A percentile compares a stretch with the other conserved stretches of the same genome.
Conservation (phyloP, 1,140 invertebrate genomes). For the Neotoxoptera formosana region DNA sequence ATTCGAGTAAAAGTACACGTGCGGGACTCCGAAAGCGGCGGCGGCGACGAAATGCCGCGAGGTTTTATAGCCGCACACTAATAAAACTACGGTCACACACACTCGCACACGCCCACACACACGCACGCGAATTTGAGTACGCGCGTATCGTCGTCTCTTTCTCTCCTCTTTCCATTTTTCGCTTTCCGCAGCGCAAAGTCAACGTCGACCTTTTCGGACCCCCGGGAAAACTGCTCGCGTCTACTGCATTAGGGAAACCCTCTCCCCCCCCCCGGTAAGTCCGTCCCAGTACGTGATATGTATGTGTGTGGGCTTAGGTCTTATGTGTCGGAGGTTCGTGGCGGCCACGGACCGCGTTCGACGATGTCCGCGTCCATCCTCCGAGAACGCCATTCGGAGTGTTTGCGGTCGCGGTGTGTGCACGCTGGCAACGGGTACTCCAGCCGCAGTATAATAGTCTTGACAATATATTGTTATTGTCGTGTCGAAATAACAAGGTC, state of each 20-base stretch:
- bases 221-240: neutral
- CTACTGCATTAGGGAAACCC: neutral
- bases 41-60: neutral
- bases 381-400: neutral
- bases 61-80: neutral
- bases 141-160: neutral
- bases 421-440: neutral
- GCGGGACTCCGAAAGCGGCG: neutral
- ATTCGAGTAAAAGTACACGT: slow-evolving; percentile 17
- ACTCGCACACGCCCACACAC: neutral
- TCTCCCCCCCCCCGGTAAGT: no score
- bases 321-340: neutral
- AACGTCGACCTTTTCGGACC: neutral
- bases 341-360: neutral
- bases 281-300: no score
- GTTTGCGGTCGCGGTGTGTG: neutral
- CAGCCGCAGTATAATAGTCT: neutral
- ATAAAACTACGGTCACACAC: neutral
- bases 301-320: neutral
- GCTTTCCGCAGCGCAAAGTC: neutral
- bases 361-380: neutral
- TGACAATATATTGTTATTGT: neutral
- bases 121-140: neutral
- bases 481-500: no score
- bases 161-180: neutral